Percentiles rank a stretch among this genome's conserved stretches.
phyloP scores from a whole-genome alignment of 2,888 invertebrate species.

The Cheilosia pagana region DNA sequence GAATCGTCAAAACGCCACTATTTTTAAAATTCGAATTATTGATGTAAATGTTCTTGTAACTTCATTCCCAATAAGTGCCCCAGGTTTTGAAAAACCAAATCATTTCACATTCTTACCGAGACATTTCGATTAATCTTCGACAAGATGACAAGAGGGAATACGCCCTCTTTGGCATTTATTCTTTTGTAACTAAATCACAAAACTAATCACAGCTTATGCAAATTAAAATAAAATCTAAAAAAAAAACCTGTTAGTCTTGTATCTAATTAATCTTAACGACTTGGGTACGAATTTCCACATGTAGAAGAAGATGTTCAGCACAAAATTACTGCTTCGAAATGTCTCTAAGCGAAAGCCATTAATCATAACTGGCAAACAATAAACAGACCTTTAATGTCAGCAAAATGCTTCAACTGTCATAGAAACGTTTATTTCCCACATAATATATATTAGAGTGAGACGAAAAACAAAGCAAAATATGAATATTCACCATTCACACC shows the following conservation, averaged over 20 bases:
- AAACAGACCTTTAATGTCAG: constrained; percentile 14
- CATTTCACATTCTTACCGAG: background rate
- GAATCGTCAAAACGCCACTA: too few relatives aligned
- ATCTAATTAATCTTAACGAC: constrained; percentile 38
- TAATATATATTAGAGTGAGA: background rate
- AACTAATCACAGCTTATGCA: constrained; percentile 7
- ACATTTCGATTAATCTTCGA: background rate
- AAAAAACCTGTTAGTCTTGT: constrained; percentile 33
- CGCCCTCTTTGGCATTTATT: background rate
- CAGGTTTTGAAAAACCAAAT: background rate
- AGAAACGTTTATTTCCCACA: constrained; percentile 14
- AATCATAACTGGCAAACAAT: constrained; percentile 23
- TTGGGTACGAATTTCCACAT: constrained; percentile 29
- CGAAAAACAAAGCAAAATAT: background rate
- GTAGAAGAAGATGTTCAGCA: constrained; percentile 21
- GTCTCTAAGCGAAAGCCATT: constrained; percentile 18
- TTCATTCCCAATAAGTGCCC: too few relatives aligned
- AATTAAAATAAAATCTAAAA: background rate
- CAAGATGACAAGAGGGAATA: background rate
- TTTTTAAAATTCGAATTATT: too few relatives aligned
- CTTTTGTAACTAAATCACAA: background rate
- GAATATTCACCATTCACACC: constrained; percentile 11
- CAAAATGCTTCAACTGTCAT: constrained; percentile 10
- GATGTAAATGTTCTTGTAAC: too few relatives aligned
- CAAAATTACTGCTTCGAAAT: constrained; percentile 4